Base-by-base conservation (phyloP, 2,888 invertebrate genomes). In the Heteropelma amictum region DNA sequence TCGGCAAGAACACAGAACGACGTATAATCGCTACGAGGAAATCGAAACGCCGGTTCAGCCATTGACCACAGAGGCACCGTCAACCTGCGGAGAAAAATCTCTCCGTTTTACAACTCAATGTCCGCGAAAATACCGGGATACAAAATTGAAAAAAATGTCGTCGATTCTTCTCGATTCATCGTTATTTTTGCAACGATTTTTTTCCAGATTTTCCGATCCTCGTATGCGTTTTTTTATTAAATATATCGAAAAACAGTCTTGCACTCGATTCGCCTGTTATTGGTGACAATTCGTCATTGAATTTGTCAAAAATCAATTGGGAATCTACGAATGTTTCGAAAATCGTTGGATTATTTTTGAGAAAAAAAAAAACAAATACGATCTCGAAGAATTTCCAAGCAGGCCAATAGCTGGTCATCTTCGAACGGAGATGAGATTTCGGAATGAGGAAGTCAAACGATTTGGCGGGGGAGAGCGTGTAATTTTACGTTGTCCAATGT, bases 401-500 rank as follows among this genome's bases (percentile, higher is more conserved):
- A 6, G 33, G 67, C 61, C 49, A 51, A 56, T 33, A 33, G 63
- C 68, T 63, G 54, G 12, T 26, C 19, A 23, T 49, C 12, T 21
- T 17, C 7, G 12, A 14, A 30, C 7, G 28, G 12, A 6, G n/a
- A 19, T 10, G 17, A 30, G 33, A n/a, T 53, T 56, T 42, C 7
- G 45, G 45, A 69, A 64, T 56, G 28, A 7, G 33, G 49, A 69
- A 53, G 45, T 69, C 69, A 64, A 69, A 69, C 58, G 45, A n/a
- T 47, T 69, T 61, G 65, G 17, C n/a, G 49, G 49, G 60, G 53
- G n/a, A 28, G 51, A 71, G 71, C 71, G 71, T 71, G 71, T 77
- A 77, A 75, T 71, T 77, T 75, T 2, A 58, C 61, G 63, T 71
- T 71, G 53, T 67, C 77, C 53, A 67, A 63, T 61, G 19, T 28